Conservation (phyloP, 2,797 vertebrate species). For the Cheracebus regulus region DNA sequence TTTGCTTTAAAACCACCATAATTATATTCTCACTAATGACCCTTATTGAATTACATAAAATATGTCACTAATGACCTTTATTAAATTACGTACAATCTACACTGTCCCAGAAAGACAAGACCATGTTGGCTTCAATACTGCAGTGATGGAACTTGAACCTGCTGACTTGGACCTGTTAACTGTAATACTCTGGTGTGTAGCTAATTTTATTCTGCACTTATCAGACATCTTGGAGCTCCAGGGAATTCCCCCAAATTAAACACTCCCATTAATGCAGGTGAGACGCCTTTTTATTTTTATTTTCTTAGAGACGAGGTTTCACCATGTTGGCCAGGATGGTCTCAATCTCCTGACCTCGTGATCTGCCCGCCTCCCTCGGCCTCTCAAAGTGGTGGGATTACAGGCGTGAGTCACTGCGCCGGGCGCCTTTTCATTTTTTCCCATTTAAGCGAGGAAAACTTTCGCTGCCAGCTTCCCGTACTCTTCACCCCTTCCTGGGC, state of each 20-base stretch:
- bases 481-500: not conserved
- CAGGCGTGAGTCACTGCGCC: no score
- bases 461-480: not conserved
- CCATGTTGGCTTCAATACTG: not conserved
- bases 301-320: no score
- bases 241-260: constrained; percentile 4
- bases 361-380: no score
- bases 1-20: not conserved
- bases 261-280: not conserved
- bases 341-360: no score
- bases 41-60: constrained; percentile 7
- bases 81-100: not conserved
- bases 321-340: no score
- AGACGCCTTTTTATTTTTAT: not conserved
- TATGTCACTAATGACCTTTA: not conserved
- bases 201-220: not conserved
- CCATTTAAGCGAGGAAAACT: not conserved
- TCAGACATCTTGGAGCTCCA: not conserved
- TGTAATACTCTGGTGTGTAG: not conserved
- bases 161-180: not conserved
- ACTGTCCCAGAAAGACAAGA: constrained; percentile 22
- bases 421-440: not conserved
- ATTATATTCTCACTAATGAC: not conserved
- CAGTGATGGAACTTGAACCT: constrained; percentile 10
- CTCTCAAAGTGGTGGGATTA: no score